Base-by-base conservation (phyloP, 2,888 invertebrate genomes). In the Caenorhabditis sulstoni region DNA sequence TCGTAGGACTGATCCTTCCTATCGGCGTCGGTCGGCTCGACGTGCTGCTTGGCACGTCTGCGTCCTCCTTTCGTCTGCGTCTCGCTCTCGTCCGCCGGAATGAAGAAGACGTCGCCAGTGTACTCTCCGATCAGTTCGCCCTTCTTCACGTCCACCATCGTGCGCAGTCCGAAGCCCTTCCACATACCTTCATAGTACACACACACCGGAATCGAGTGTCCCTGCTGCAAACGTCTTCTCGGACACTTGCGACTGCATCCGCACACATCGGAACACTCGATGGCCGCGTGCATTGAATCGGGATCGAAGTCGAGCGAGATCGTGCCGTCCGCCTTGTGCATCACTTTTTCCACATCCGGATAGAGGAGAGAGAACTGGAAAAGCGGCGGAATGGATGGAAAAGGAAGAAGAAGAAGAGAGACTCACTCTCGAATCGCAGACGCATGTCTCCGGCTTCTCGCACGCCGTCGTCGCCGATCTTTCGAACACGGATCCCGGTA, bases 91-190 rank as follows among this genome's bases (percentile, higher is more conserved):
- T 29, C n/a, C 39, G 5, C 20, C n/a, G 23, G 4, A 29, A 66
- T 50, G 3, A 29, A 29, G 29, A 29, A 23, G 20, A 29, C 75
- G 29, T 29, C 29, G 29, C 29, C 77, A 22, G 65, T 68, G 37
- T 77, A 77, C 41, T 77, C 77, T 12, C 62, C 57, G 3, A 77
- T 35, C 8, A 77, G 41, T 8, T 68, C 57, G 12, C 77, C 77
- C 0, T 4, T 22, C 5, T 53, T 39, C n/a, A 77, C 53, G 3
- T n/a, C 8, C 7, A 8, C 35, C 1, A 53, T 70, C 0, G 77
- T 65, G 3, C 70, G 65, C 7, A 77, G 20, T 3, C 70, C 70
- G 37, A 55, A 77, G 5, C 77, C 77, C 64, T 68, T 76, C 3
- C 41, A n/a, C 2, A 35, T 9, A 11, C 35, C 11, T 35, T 77